Base-by-base conservation (phyloP, 2,797 vertebrate species). In the Eleutherodactylus coqui region DNA sequence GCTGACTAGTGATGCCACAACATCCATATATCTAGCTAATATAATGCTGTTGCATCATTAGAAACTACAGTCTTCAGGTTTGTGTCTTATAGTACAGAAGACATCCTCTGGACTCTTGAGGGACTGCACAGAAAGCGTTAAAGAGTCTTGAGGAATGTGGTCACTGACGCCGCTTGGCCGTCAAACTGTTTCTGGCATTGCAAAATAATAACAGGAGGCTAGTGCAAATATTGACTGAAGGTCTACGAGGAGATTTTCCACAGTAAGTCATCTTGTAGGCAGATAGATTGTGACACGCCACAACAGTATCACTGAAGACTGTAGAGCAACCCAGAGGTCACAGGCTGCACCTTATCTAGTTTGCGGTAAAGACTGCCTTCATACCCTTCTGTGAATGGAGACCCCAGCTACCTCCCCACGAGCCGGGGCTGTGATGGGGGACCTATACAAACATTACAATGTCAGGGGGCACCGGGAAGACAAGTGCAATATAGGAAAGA, bases 161-260 rank as follows among this genome's bases (percentile, higher is more conserved):
- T 45, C 78, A 45, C 0, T 21, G 41, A 24, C 7, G 24, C 62
- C 43, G 58, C 41, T 64, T 41, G 36, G 24, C 36, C 14, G 51
- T 76, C 32, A 77, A 67, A n/a, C 75, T 0, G n/a, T 34, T 67
- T 38, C 62, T 67, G 83, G 60, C 43, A 24, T 29, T 53, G 75
- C 43, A 69, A 78, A 69, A 85, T 55, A 85, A 78, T 29, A 78
- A 85, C 73, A 84, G 45, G 55, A 43, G 19, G 58, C 60, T 53
- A 85, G 62, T 41, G 75, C 75, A 78, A 78, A 85, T 85, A 85
- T 69, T 85, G 83, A 85, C 78, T 24, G 32, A 36, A 43, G 73
- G 75, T 53, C 32, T 77, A 67, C 78, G 29, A 29, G 78, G 1
- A 3, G 58, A 43, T 64, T 62, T 67, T 80, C 58, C 78, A 45